Conservation (phyloP, 2,113 vertebrate species). For the Sylvietta virens region DNA sequence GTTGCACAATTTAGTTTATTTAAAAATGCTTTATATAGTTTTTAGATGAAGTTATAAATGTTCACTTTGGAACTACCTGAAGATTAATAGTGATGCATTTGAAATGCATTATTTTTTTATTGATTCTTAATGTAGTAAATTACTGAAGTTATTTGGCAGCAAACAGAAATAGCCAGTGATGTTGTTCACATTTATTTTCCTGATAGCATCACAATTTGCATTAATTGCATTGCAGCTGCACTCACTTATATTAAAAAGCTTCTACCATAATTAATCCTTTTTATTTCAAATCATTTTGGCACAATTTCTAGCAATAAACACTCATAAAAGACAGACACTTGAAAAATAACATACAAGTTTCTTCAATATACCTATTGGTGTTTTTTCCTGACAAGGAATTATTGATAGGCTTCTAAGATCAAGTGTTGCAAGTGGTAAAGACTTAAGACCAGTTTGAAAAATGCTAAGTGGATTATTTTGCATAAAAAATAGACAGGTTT, state of each 20-base stretch:
- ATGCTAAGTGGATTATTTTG: constrained; percentile 98
- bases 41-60: constrained; percentile 83
- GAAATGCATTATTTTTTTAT: constrained; percentile 98
- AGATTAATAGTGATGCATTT: constrained; percentile 90
- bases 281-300: constrained; percentile 97
- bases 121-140: constrained; percentile 99
- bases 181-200: constrained; percentile 85
- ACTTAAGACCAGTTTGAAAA: constrained; percentile 77
- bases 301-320: constrained; percentile 99
- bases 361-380: constrained; percentile 83
- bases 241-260: constrained; percentile 99
- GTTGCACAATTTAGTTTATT: constrained; percentile 49
- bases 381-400: constrained; percentile 79
- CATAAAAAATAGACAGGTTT: constrained; percentile 95
- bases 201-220: constrained; percentile 88
- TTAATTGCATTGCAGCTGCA: constrained; percentile 95
- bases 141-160: constrained; percentile 95
- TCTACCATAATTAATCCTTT: constrained; percentile 93
- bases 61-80: constrained; percentile 75
- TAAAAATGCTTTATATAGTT: constrained; percentile 73
- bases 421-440: constrained; percentile 70
- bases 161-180: constrained; percentile 86
- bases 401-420: constrained; percentile 90
- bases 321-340: constrained; percentile 88
- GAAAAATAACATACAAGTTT: constrained; percentile 83